These are phyloP conservation scores for Onychomys arenicola DNA, from an alignment of 2,797 vertebrate genomes.

Conservation along the genomic window DNA sequence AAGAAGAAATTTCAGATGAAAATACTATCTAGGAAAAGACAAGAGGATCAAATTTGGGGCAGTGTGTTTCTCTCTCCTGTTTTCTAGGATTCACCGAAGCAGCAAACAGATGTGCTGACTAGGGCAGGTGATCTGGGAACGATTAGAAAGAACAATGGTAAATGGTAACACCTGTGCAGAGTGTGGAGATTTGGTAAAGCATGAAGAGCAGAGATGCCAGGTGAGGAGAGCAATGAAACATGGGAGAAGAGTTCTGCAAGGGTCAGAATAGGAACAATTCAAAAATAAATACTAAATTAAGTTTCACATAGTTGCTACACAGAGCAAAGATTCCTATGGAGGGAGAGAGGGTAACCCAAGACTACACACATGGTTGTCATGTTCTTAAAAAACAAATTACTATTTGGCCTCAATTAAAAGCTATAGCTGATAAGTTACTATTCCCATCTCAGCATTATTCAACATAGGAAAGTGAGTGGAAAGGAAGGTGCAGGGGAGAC, in stretches of 20 bases:
- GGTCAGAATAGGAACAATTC: not conserved
- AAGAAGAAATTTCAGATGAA: not conserved
- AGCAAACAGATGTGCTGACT: not conserved
- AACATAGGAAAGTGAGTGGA: not conserved
- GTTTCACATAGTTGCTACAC: not conserved
- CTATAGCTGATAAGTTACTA: not conserved
- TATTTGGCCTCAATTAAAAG: constrained; percentile 36
- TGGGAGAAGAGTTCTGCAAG: not conserved
- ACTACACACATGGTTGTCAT: not conserved
- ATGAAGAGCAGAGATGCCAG: not conserved
- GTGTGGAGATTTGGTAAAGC: not conserved
- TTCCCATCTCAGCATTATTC: constrained; percentile 10
- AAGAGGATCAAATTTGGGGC: not conserved
- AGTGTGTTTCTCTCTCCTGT: not conserved
- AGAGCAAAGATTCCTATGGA: not conserved
- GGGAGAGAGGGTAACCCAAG: not conserved
- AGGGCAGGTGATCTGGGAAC: not conserved
- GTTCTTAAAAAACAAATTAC: constrained; percentile 25
- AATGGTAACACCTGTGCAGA: not conserved
- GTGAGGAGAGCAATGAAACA: not conserved
- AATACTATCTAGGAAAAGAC: not conserved
- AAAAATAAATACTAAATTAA: not conserved
- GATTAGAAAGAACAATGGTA: not conserved
- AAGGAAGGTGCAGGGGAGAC: constrained; percentile 6
- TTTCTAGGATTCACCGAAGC: not conserved